Percentiles rank a stretch among this genome's conserved stretches.
Evolutionary conservation across 2,888 invertebrate genomes (phyloP).

Genomic region (Pammene fasciana): DNA sequence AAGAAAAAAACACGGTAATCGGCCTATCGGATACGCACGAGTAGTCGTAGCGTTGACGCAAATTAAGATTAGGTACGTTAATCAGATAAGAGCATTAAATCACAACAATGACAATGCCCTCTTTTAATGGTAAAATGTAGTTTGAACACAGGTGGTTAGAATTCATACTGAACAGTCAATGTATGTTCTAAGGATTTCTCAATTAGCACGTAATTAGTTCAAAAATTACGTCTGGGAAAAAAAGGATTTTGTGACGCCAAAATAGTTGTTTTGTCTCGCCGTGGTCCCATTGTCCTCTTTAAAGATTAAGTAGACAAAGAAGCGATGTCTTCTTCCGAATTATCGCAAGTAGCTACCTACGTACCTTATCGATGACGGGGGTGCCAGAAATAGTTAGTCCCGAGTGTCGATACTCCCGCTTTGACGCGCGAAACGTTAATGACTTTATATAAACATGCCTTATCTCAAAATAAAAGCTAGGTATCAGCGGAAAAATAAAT

Average conservation of each 20-base stretch:
- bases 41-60: conserved; percentile 46
- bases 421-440: conserved; percentile 74
- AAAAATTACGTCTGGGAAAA: background rate
- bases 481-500: conserved; percentile 35
- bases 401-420: conserved; percentile 60
- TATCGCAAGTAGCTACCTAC: conserved; percentile 9
- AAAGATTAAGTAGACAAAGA: background rate
- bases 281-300: conserved; percentile 11
- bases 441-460: conserved; percentile 60
- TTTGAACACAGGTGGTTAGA: too few relatives aligned
- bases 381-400: conserved; percentile 61
- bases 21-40: conserved; percentile 30
- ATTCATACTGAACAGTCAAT: too few relatives aligned
- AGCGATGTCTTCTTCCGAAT: background rate
- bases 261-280: conserved; percentile 15
- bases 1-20: conserved; percentile 34
- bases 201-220: background rate
- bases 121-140: background rate
- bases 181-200: too few relatives aligned
- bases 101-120: conserved; percentile 17
- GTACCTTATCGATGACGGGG: conserved; percentile 35
- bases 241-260: background rate
- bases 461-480: conserved; percentile 43
- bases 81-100: conserved; percentile 45
- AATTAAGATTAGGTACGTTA: conserved; percentile 47